phyloP scores from a whole-genome alignment of 2,113 vertebrate species.

The Salvelinus fontinalis region DNA sequence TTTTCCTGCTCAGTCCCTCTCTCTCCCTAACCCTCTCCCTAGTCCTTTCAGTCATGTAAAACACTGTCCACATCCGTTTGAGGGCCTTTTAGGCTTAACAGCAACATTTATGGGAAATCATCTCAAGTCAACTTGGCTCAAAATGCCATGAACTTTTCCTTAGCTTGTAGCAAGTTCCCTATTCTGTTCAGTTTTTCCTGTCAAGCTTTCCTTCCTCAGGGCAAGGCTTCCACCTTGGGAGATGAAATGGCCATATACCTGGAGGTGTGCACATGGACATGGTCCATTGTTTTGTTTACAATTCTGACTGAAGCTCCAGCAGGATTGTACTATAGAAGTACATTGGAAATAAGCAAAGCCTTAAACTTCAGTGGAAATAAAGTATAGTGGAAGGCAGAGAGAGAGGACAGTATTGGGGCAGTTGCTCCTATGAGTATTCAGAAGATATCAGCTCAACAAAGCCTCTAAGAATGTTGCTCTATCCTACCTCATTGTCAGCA shows the following conservation, averaged over 20 bases:
- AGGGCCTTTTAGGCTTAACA: conserved; percentile 2
- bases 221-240: conserved; percentile 1
- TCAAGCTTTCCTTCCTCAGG: neutral
- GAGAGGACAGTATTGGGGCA: neutral
- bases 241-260: neutral
- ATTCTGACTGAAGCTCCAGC: neutral
- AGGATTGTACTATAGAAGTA: neutral
- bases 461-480: neutral
- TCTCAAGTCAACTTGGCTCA: conserved; percentile 15
- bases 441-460: conserved; percentile 28
- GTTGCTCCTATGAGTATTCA: no score
- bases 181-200: neutral
- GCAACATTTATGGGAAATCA: conserved; percentile 2
- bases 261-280: neutral
- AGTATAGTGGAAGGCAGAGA: conserved; percentile 2
- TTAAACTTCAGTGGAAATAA: conserved; percentile 7
- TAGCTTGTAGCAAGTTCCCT: neutral
- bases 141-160: neutral
- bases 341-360: neutral
- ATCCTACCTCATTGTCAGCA: neutral
- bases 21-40: neutral
- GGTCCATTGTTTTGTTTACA: neutral
- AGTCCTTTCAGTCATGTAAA: conserved; percentile 29
- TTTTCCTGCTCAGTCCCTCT: conserved; percentile 25
- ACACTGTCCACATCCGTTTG: conserved; percentile 47